Percentiles rank a stretch among this genome's conserved stretches.
These are phyloP conservation scores for Carassius auratus DNA, from an alignment of 2,113 vertebrate species.

Conservation along the genomic window DNA sequence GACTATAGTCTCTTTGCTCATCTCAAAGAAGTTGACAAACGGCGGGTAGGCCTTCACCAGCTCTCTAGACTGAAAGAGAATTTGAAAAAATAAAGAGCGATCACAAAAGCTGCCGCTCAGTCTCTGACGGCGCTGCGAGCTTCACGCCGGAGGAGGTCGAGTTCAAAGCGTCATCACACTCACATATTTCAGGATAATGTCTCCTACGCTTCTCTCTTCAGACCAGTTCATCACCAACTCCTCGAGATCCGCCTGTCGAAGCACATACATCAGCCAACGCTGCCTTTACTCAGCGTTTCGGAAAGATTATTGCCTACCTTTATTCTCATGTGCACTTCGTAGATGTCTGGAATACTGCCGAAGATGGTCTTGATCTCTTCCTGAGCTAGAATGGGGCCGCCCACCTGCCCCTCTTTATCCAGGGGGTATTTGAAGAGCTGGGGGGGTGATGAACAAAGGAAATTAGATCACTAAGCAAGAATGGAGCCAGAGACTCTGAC, in stretches of 20 bases:
- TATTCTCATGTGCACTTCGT: constrained; percentile 94
- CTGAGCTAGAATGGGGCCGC: constrained; percentile 93
- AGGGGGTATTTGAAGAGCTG: constrained; percentile 91
- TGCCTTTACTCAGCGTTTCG: constrained; percentile 14
- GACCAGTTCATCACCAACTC: constrained; percentile 93
- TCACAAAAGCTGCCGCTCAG: constrained; percentile 30
- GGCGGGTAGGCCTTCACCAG: constrained; percentile 95
- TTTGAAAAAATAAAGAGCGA: constrained; percentile 46
- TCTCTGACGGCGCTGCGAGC: constrained; percentile 10
- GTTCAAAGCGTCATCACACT: constrained; percentile 64
- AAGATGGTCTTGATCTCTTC: constrained; percentile 99
- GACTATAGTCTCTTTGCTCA: constrained; percentile 97
- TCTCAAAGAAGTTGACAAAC: constrained; percentile 99
- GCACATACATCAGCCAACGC: constrained; percentile 33
- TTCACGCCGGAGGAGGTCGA: background rate
- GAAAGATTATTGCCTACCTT: constrained; percentile 76
- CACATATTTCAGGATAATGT: constrained; percentile 95
- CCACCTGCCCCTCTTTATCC: constrained; percentile 93
- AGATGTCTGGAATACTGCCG: constrained; percentile 96
- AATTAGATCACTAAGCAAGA: constrained; percentile 2
- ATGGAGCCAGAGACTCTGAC: background rate
- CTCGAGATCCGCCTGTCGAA: constrained; percentile 88
- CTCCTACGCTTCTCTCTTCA: constrained; percentile 90
- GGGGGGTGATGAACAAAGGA: background rate
- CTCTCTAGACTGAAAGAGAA: constrained; percentile 84